Evolutionary conservation across 2,797 vertebrate species (phyloP), one percentile per base, ranked within the genome.

Genomic region (Margarornis squamiger): DNA sequence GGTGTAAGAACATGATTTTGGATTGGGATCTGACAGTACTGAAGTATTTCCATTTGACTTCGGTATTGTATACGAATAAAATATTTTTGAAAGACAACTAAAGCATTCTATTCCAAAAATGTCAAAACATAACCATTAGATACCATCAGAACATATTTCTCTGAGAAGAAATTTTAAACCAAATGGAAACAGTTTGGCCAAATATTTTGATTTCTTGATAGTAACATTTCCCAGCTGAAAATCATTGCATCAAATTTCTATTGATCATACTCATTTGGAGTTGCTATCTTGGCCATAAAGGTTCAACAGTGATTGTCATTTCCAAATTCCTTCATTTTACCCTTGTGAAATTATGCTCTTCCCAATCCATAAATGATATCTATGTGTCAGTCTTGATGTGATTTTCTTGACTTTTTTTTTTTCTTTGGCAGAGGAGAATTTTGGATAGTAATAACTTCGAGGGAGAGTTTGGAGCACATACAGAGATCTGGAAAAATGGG

Each of bases 361-460:
- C 59, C 76, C 86, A 49, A 97, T 87, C 70, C 89, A 22, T 81
- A 78, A 76, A 34, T 49, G 27, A 34, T 81, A 87, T 30, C 38
- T 67, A 3, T 18, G 7, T 4, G 15, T 66, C 3, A 1, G 2
- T 55, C 83, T 39, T 75, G 41, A 41, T 86, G 36, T 58, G 2
- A 36, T 67, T 75, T 75, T 66, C 24, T 43, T 77, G 4, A 14
- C 6, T 18, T 34, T 23, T 12, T 73, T 78, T 57, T 34, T 41
- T 26, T 13, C 32, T 26, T 13, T 72, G 4, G 0, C 22, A 41
- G 38, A 39, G 34, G 15, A 55, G 21, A 39, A 16, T 77, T 92
- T 88, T 73, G 5, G 48, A 8, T 59, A 55, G 10, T 65, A 79
- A 3, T 75, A 57, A 66, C 7, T 58, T 70, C 30, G 8, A 51